Evolutionary conservation across 2,797 vertebrate genomes (phyloP), one percentile per base, ranked within the genome.

Genomic region (Gymnothorax javanicus): DNA sequence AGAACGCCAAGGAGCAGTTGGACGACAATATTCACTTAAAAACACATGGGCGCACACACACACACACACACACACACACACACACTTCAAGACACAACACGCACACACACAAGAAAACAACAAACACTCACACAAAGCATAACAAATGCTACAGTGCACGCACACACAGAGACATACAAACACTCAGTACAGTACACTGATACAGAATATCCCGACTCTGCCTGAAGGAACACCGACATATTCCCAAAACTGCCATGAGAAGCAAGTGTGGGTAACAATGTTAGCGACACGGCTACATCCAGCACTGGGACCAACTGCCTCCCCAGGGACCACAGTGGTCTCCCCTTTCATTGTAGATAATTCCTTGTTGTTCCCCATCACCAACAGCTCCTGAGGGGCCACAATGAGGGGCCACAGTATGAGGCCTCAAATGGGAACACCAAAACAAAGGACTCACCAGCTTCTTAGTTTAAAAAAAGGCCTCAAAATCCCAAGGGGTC

Each of bases 111-210:
- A 15, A 12, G 85, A 87, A 88, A 33, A 56, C 52, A 89, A 88
- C 88, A 88, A 33, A 58, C 52, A 89, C 89, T 83, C 79, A 23
- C 84, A 87, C 84, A 86, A 54, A 43, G 58, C 90, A 82, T 43
- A 43, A 43, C 33, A 43, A 43, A 43, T 43, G 33, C 87, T 83
- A 88, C 86, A 91, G 89, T 59, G n/a, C 23, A 60, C 84, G 20
- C 17, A 64, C 2, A 67, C 59, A 33, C 69, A 79, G 54, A 82
- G 64, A 85, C 62, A 82, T 17, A 43, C 71, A 59, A 82, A 91
- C 91, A 91, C 90, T 87, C 88, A 89, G 73, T 89, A 93, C 91
- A 94, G 91, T 90, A 90, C 90, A 85, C 43, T 89, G 88, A 90
- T 89, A 60, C 87, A 87, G 56, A 88, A 52, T 43, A 86, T 85